Conservation (phyloP, 2,113 vertebrate genomes). For the Hystrix cristata region DNA sequence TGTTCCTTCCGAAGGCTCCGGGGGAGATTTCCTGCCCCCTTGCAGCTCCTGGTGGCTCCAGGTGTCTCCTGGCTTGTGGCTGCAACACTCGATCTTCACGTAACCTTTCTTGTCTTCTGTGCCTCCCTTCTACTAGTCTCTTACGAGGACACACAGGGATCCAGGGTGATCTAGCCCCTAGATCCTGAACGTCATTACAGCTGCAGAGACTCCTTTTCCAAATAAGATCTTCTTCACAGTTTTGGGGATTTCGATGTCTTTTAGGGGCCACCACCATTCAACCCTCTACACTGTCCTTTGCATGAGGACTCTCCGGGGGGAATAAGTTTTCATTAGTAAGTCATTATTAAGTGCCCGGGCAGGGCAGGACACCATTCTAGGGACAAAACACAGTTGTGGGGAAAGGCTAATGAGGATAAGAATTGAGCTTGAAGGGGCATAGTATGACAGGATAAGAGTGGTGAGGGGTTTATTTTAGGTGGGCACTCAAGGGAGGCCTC, state of each 20-base stretch:
- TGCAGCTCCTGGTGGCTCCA: neutral
- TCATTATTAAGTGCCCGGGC: too few species aligned
- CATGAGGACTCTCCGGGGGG: neutral
- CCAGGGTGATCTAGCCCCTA: neutral
- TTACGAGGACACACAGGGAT: neutral
- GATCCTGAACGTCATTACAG: neutral
- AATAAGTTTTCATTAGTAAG: too few species aligned
- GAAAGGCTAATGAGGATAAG: neutral
- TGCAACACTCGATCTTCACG: fast-evolving
- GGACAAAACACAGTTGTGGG: too few species aligned
- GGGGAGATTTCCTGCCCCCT: fast-evolving
- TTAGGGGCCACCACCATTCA: fast-evolving
- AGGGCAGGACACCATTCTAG: neutral
- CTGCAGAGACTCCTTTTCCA: neutral
- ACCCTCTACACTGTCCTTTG: too few species aligned
- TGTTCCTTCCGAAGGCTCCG: too few species aligned
- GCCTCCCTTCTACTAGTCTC: neutral
- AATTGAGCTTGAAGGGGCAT: too few species aligned
- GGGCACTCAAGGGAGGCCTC: too few species aligned
- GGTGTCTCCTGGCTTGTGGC: neutral
- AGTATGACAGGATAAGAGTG: neutral
- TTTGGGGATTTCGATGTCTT: fast-evolving
- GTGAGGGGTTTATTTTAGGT: too few species aligned
- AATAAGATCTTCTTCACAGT: neutral
- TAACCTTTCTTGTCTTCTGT: neutral